Evolutionary conservation across 2,113 vertebrate genomes (phyloP).

Genomic region (Pachycephala philippinensis): DNA sequence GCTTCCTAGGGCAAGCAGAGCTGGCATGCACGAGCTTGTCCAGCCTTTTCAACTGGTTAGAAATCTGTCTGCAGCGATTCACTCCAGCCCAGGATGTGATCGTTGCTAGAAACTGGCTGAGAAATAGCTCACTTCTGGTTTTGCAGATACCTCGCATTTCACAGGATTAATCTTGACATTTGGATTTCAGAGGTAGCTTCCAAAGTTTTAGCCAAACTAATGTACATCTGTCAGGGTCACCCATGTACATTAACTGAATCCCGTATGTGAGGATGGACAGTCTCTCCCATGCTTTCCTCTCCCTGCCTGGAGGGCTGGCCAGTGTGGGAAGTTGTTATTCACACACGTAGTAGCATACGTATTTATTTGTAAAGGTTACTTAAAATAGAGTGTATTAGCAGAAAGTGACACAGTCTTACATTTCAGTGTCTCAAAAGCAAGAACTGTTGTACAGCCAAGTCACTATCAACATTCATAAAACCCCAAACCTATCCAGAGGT

Average conservation of each 20-base stretch:
- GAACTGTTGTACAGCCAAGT: constrained; percentile 15
- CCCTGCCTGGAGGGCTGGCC: constrained; percentile 42
- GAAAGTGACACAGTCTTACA: constrained; percentile 27
- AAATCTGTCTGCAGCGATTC: not conserved
- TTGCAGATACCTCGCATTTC: not conserved
- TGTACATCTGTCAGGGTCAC: constrained; percentile 49
- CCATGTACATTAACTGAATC: constrained; percentile 36
- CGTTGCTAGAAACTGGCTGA: not conserved
- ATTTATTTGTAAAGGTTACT: constrained; percentile 60
- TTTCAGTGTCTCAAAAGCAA: constrained; percentile 32
- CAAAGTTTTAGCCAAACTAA: constrained; percentile 53
- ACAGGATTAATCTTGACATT: not conserved
- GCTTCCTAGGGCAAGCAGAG: not conserved
- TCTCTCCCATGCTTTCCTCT: not conserved
- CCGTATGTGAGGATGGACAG: constrained; percentile 29
- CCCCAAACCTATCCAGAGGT: constrained; percentile 13
- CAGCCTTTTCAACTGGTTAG: not conserved
- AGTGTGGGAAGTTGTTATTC: constrained; percentile 64
- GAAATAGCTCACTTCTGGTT: not conserved
- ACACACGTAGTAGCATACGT: constrained; percentile 4
- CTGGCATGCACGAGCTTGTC: not conserved
- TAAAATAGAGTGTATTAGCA: constrained; percentile 37
- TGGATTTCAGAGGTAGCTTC: constrained; percentile 62
- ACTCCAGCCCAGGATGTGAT: not conserved
- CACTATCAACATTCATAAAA: not conserved